These are phyloP conservation scores for Saguinus imperator DNA, from an alignment of 2,113 vertebrate species.

Conservation along the genomic window DNA sequence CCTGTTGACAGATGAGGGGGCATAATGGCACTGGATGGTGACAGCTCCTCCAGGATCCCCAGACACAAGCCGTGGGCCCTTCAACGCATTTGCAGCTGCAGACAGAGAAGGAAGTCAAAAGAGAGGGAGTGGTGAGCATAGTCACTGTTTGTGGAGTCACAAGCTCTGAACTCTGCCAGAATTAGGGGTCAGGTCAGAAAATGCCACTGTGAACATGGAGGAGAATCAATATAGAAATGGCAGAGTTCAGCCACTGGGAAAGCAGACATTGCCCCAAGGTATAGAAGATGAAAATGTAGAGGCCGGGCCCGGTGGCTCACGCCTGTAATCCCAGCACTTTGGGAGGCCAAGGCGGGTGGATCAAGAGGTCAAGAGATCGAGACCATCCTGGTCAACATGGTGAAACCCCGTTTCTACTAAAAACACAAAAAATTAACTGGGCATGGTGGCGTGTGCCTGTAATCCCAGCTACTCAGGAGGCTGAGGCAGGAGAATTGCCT, in stretches of 20 bases:
- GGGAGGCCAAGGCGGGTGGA: no score
- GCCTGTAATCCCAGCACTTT: no score
- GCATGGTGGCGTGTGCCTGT: no score
- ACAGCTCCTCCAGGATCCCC: constrained; percentile 72
- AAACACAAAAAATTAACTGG: no score
- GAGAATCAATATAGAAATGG: neutral
- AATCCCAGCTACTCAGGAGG: no score
- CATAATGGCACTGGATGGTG: constrained; percentile 82
- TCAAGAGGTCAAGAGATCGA: no score
- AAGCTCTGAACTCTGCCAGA: neutral
- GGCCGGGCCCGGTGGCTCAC: no score
- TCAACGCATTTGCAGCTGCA: constrained; percentile 57
- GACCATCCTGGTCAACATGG: no score
- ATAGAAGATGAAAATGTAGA: neutral
- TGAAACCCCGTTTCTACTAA: no score
- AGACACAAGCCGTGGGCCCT: constrained; percentile 66
- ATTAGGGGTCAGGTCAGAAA: neutral
- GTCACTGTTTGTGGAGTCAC: neutral
- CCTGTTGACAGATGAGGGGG: constrained; percentile 70
- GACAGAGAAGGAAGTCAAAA: neutral
- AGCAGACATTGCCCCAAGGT: no score
- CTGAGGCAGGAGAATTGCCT: no score
- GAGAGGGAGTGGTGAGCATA: fast-evolving
- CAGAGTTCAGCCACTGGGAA: neutral
- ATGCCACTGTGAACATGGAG: neutral